phyloP scores from a whole-genome alignment of 2,113 vertebrate genomes.

The Platysteira castanea region DNA sequence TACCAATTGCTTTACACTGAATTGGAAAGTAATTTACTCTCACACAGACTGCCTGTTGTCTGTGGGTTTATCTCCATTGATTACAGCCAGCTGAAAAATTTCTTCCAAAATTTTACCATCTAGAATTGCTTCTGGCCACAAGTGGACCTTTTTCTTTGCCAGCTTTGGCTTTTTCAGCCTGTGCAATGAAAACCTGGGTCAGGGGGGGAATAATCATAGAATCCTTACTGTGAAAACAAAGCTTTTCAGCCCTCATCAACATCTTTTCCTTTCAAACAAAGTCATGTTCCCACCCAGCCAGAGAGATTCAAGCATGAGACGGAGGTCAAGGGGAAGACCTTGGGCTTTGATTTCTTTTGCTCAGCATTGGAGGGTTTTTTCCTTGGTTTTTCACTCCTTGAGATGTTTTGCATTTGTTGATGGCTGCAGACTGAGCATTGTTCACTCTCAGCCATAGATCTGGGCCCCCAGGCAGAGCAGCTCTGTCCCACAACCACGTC shows the following conservation, averaged over 20 bases:
- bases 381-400: not conserved
- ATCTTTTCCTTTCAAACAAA: not conserved
- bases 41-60: not conserved
- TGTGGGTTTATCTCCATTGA: not conserved
- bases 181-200: not conserved
- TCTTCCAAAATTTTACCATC: not conserved
- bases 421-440: not conserved
- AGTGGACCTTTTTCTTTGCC: not conserved
- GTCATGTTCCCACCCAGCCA: not conserved
- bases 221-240: not conserved
- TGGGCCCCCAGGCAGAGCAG: not conserved
- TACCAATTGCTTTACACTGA: not conserved
- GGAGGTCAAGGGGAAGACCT: slow-evolving; percentile 33
- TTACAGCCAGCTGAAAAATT: not conserved
- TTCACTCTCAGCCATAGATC: not conserved
- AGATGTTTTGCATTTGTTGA: not conserved
- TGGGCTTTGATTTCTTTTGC: not conserved
- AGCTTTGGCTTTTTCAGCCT: not conserved
- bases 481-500: not conserved
- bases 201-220: not conserved
- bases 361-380: not conserved
- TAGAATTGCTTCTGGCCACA: not conserved
- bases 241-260: not conserved
- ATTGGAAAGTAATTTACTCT: not conserved
- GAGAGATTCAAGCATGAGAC: not conserved